These are phyloP conservation scores for Erythrocercus mccallii DNA, from an alignment of 2,113 vertebrate species.

Conservation along the genomic window DNA sequence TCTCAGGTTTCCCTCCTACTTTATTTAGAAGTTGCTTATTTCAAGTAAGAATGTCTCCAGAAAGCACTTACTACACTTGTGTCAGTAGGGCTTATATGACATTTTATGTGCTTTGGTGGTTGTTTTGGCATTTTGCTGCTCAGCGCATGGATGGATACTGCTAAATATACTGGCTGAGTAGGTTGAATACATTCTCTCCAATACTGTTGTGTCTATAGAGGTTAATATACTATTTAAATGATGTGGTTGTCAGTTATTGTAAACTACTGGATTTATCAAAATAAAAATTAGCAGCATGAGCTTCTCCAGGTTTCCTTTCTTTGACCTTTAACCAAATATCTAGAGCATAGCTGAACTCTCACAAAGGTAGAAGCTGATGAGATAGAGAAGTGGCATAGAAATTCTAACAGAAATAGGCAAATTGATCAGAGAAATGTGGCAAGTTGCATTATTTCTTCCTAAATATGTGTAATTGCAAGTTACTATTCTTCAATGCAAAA, in stretches of 20 bases:
- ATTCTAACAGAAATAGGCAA: not conserved
- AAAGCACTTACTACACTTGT: not conserved
- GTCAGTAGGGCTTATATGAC: not conserved
- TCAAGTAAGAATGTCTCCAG: not conserved
- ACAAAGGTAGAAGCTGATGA: not conserved
- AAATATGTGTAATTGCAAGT: not conserved
- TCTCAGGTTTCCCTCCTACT: conserved; percentile 29
- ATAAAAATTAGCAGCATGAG: conserved; percentile 52
- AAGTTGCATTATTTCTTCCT: not conserved
- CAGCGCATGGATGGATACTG: conserved; percentile 7
- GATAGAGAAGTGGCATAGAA: not conserved
- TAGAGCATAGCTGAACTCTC: not conserved
- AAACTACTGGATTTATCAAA: conserved; percentile 22
- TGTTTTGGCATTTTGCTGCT: not conserved
- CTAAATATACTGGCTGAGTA: not conserved
- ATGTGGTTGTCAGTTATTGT: conserved; percentile 18
- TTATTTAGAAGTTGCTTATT: not conserved
- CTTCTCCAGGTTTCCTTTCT: conserved; percentile 15
- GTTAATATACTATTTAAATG: not conserved
- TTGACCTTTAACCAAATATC: not conserved
- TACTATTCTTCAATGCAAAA: not conserved
- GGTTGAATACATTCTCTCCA: not conserved
- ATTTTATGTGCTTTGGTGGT: not conserved
- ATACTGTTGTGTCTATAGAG: not conserved
- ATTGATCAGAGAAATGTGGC: not conserved